Conservation (phyloP, 1,140 invertebrate genomes). For the Bombus confusus region DNA sequence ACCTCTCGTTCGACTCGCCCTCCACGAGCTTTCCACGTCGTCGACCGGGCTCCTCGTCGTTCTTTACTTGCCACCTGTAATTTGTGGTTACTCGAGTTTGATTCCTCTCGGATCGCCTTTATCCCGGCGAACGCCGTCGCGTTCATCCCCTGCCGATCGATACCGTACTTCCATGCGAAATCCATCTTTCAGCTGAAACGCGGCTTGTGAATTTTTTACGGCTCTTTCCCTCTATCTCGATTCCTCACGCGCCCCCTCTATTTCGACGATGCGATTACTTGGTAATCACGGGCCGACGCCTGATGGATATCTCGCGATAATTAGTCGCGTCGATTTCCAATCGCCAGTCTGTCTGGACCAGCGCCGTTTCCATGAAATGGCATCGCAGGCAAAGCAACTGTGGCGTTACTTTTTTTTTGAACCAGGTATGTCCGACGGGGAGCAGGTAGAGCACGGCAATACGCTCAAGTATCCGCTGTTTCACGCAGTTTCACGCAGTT, state of each 20-base stretch:
- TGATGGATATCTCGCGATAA: neutral
- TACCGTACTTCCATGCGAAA: slow-evolving; percentile 6
- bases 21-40: slow-evolving; percentile 32
- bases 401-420: neutral
- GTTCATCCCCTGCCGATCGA: slow-evolving; percentile 5
- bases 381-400: neutral
- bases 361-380: no score
- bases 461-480: no score
- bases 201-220: slow-evolving; percentile 20
- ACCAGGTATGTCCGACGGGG: neutral
- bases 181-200: slow-evolving; percentile 14
- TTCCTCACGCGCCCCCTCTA: neutral
- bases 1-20: slow-evolving; percentile 19
- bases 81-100: slow-evolving; percentile 53
- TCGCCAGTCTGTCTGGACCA: neutral
- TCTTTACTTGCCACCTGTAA: slow-evolving; percentile 47
- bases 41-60: slow-evolving; percentile 1
- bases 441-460: neutral
- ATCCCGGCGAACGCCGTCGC: neutral
- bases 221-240: neutral
- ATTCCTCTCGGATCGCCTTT: slow-evolving; percentile 50
- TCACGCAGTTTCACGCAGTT: no score
- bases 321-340: slow-evolving; percentile 11
- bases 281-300: neutral
- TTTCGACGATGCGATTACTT: neutral